phyloP scores from a whole-genome alignment of 2,113 vertebrate species.

The Scomber colias region DNA sequence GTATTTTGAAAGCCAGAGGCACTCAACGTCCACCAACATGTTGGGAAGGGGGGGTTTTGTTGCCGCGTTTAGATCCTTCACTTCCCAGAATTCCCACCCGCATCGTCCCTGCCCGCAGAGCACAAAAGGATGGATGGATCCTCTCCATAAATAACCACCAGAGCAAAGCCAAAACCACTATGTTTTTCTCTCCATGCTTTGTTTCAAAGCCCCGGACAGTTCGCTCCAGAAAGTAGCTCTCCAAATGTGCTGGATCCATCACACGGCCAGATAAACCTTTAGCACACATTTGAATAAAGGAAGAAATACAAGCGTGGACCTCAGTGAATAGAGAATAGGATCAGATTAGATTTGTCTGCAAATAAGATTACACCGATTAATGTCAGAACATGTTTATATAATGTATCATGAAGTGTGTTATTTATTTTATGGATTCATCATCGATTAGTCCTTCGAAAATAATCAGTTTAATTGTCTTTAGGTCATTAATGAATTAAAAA shows the following conservation, averaged over 20 bases:
- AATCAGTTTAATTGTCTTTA: neutral
- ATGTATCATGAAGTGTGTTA: neutral
- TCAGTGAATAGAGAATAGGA: conserved; percentile 22
- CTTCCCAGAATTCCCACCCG: conserved; percentile 79
- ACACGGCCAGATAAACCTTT: conserved; percentile 34
- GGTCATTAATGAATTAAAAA: neutral
- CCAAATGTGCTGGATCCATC: conserved; percentile 66
- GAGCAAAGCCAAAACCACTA: conserved; percentile 75
- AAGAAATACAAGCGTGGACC: conserved; percentile 21
- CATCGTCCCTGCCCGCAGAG: conserved; percentile 70
- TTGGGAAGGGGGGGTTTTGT: conserved; percentile 27
- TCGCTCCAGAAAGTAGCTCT: conserved; percentile 41
- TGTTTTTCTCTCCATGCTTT: conserved; percentile 75
- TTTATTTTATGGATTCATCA: neutral
- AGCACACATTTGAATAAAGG: conserved; percentile 37
- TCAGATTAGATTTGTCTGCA: conserved; percentile 31
- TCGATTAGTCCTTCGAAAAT: neutral
- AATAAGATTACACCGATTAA: conserved; percentile 14
- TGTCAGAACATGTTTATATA: conserved; percentile 1
- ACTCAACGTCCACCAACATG: conserved; percentile 24
- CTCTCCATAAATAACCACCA: conserved; percentile 82
- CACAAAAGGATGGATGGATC: conserved; percentile 79
- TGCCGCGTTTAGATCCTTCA: conserved; percentile 60
- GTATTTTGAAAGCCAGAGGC: conserved; percentile 57
- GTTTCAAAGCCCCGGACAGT: conserved; percentile 56